phyloP scores from a whole-genome alignment of 2,888 invertebrate genomes.

The Periphyllus acericola region DNA sequence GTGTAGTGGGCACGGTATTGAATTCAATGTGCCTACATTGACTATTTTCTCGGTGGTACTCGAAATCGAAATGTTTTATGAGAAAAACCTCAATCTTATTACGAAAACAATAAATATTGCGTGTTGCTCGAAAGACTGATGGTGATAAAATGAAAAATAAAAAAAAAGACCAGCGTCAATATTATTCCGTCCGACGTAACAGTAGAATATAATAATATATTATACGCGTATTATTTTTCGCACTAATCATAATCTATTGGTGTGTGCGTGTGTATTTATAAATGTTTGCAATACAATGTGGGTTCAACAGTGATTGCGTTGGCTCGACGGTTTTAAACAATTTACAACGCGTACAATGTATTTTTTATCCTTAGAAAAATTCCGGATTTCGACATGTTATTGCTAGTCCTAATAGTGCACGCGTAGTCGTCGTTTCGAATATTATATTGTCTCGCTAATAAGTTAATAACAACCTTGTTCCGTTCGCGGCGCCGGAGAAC shows the following conservation, averaged over 20 bases:
- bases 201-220: too few relatives aligned
- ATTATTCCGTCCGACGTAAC: too few relatives aligned
- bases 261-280: neutral
- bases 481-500: neutral
- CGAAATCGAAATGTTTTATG: too few relatives aligned
- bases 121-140: too few relatives aligned
- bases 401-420: neutral
- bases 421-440: neutral
- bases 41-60: too few relatives aligned
- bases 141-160: too few relatives aligned
- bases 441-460: neutral
- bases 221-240: neutral
- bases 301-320: neutral
- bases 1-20: too few relatives aligned
- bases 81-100: too few relatives aligned
- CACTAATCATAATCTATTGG: neutral
- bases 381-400: neutral
- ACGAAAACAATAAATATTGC: too few relatives aligned
- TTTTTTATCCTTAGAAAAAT: neutral
- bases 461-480: neutral
- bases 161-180: too few relatives aligned
- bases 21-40: too few relatives aligned
- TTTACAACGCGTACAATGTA: neutral
- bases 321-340: neutral
- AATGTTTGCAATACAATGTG: neutral